phyloP scores from a whole-genome alignment of 2,888 invertebrate species.

The Eledone cirrhosa region DNA sequence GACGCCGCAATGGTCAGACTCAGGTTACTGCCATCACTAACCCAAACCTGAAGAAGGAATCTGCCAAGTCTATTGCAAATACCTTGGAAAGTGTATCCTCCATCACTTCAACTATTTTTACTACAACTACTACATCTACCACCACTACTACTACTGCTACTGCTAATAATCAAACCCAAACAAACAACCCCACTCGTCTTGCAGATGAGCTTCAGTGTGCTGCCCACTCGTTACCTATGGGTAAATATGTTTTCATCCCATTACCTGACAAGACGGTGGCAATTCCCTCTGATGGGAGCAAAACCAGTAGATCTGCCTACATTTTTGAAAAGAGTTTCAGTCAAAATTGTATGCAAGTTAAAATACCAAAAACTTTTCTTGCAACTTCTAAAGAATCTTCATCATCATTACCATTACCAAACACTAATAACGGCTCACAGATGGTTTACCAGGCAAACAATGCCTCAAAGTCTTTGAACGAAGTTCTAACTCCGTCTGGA shows the following conservation, averaged over 20 bases:
- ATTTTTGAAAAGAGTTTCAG: conserved; percentile 4
- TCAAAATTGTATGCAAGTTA: conserved; percentile 22
- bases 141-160: not conserved
- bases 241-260: conserved; percentile 3
- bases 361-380: not conserved
- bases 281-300: not conserved
- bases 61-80: not conserved
- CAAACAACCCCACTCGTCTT: not conserved
- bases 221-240: conserved; percentile 10
- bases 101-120: not conserved
- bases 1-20: conserved; percentile 9
- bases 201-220: conserved; percentile 1
- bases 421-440: not conserved
- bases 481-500: not conserved
- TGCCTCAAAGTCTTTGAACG: not conserved
- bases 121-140: not conserved
- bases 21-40: not conserved
- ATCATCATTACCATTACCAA: not conserved
- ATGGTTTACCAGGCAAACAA: conserved; percentile 1
- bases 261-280: not conserved
- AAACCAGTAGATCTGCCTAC: conserved; percentile 3
- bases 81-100: not conserved
- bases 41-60: not conserved
- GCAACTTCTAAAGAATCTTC: not conserved
- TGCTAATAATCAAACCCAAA: too few relatives aligned